Evolutionary conservation across 2,797 vertebrate genomes (phyloP), one percentile per base, ranked within the genome.

Genomic region (Nasua narica): DNA sequence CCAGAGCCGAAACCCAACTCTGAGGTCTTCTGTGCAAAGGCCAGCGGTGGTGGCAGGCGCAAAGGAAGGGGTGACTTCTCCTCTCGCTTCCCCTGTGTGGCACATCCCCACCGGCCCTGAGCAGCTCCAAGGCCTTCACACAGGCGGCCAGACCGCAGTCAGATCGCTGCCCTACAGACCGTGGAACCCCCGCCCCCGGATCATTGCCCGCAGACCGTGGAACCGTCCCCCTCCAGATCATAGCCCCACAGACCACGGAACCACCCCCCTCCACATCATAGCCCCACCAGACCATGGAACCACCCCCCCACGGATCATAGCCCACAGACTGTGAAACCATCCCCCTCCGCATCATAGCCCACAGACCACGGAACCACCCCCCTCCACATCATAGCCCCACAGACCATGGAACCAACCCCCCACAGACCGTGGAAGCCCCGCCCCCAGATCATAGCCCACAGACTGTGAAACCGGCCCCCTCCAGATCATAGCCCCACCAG

Each of bases 1-100:
- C 27, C 65, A 35, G 1, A 67, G 8, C 7, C 82, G 27, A 35
- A 40, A 29, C 18, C 5, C 18, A 50, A 32, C 40, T 85, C 48
- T 21, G 1, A 40, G 46, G 19, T 27, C 32, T 27, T 11, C 19
- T 27, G 78, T 3, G 43, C 21, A 16, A 0, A 0, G 7, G 69
- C 58, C 12, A 0, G n/a, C 0, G 14, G 67, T 43, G 40, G 40
- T 6, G 6, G 40, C 40, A 4, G 3, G 4, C 4, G 9, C 5
- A 5, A 23, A n/a, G 2, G 60, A 5, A 11, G 40, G 58, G 14
- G 8, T 21, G 0, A 0, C 11, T 2, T 3, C 50, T 4, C 1
- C 0, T 58, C 27, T 7, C 0, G 0, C 37, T 40, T 9, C 2
- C 4, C 85, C 37, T 1, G 48, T 7, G 21, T 3, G 0, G 48